These are phyloP conservation scores for Mugil cephalus DNA, from an alignment of 2,113 vertebrate species.

Conservation along the genomic window DNA sequence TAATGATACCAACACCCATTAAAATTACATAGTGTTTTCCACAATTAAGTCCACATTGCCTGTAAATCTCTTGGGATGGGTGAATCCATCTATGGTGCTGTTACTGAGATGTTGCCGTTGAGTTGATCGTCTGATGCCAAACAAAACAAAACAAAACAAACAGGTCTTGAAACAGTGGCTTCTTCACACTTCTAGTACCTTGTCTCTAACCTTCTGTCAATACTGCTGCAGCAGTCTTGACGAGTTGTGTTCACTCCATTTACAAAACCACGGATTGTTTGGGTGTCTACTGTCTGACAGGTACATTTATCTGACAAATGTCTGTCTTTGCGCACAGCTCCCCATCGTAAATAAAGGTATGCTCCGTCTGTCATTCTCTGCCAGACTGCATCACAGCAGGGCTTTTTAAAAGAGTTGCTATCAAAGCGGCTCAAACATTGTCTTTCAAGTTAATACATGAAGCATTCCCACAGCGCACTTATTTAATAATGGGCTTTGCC, in stretches of 20 bases:
- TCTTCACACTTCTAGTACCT: constrained; percentile 26
- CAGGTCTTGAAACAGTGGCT: constrained; percentile 9
- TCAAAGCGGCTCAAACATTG: not conserved
- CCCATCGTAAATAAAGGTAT: constrained; percentile 20
- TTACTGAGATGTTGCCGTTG: not conserved
- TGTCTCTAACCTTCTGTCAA: constrained; percentile 57
- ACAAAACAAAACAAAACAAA: too few relatives aligned
- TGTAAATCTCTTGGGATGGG: not conserved
- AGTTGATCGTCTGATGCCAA: too few relatives aligned
- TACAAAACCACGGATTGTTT: constrained; percentile 71
- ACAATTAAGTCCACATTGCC: constrained; percentile 18
- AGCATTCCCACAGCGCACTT: too few relatives aligned
- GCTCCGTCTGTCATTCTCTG: constrained; percentile 16
- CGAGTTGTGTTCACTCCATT: constrained; percentile 60
- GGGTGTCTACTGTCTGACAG: constrained; percentile 70
- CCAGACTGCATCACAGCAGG: constrained; percentile 18
- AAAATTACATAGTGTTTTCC: constrained; percentile 11
- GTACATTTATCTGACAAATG: constrained; percentile 71
- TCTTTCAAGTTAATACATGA: not conserved
- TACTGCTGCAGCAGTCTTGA: constrained; percentile 40
- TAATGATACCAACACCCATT: not conserved
- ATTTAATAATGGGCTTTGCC: not conserved
- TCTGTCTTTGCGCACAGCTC: constrained; percentile 39
- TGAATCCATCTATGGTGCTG: not conserved
- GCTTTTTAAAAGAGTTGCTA: not conserved